Evolutionary conservation across 2,797 vertebrate species (phyloP), one percentile per base, ranked within the genome.

Genomic region (Catamblyrhynchus diadema): DNA sequence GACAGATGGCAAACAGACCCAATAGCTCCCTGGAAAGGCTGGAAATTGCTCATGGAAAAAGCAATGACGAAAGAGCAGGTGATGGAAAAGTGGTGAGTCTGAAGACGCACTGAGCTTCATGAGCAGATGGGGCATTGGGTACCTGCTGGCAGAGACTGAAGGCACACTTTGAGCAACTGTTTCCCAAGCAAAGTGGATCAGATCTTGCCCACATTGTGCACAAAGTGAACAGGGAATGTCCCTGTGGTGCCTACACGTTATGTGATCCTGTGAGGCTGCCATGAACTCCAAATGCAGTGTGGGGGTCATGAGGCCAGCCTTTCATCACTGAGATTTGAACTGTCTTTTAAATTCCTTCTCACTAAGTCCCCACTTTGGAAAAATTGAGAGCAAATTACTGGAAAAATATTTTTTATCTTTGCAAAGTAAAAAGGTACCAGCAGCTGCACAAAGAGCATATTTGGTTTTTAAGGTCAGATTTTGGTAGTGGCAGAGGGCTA

Each of bases 1-100:
- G 83, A 93, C 92, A 94, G 92, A 94, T 95, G 88, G 88, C 69
- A 91, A 90, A 66, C 51, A 81, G 73, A 88, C 12, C 44, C 8
- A 77, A 48, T 7, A 59, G 51, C 41, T 94, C 83, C 80, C 32
- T 2, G n/a, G 80, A 90, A 86, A 84, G 82, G 44, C 51, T 88
- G 71, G 81, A 79, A 90, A 86, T 47, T 64, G 78, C 83, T 93
- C 48, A 60, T 93, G 88, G 77, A 88, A 84, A 92, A 51, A 44
- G 33, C 59, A 62, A 30, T 75, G 60, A 81, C 39, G 73, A 88
- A 94, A 73, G 88, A 90, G 47, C 90, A 72, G 62, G 59, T 91
- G 77, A 94, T 75, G 62, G 75, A 70, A 70, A 84, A 86, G 56
- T 35, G 80, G 54, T 9, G 35, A 9, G 9, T 81, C 73, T 80